Percentiles rank a stretch among this genome's conserved stretches.
These are phyloP conservation scores for Strigamia transsilvanica DNA, from an alignment of 2,888 invertebrate genomes.

Conservation along the genomic window DNA sequence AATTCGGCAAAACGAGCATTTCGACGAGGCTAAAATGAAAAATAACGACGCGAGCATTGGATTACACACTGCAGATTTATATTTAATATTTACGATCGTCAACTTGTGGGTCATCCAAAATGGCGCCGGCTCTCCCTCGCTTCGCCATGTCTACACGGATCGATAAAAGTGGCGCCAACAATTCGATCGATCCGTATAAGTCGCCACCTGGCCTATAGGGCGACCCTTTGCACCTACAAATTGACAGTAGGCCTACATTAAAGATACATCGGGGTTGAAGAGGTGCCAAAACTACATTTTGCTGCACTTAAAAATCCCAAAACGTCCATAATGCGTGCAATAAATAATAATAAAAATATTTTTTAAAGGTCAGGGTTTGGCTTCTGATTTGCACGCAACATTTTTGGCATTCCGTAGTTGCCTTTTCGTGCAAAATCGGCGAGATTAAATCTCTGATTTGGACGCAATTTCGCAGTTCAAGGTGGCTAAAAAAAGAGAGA, in stretches of 20 bases:
- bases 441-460: not conserved
- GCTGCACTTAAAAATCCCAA: no score
- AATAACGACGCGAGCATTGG: no score
- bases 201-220: slow-evolving; percentile 29
- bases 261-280: not conserved
- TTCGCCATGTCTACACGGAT: not conserved
- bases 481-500: not conserved
- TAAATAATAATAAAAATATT: not conserved
- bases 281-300: slow-evolving; percentile 19
- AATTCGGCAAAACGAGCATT: no score
- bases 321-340: no score
- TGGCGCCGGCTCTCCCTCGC: not conserved
- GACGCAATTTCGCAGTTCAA: not conserved
- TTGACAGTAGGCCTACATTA: not conserved
- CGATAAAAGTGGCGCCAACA: slow-evolving; percentile 30
- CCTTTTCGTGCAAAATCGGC: not conserved
- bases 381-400: not conserved
- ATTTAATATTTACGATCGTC: not conserved
- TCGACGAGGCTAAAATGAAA: no score
- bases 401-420: not conserved
- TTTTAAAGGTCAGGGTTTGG: not conserved
- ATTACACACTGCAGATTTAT: not conserved
- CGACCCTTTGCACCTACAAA: not conserved
- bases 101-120: slow-evolving; percentile 15
- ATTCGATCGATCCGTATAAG: slow-evolving; percentile 25